phyloP scores from a whole-genome alignment of 2,113 vertebrate species.

The Tautogolabrus adspersus region DNA sequence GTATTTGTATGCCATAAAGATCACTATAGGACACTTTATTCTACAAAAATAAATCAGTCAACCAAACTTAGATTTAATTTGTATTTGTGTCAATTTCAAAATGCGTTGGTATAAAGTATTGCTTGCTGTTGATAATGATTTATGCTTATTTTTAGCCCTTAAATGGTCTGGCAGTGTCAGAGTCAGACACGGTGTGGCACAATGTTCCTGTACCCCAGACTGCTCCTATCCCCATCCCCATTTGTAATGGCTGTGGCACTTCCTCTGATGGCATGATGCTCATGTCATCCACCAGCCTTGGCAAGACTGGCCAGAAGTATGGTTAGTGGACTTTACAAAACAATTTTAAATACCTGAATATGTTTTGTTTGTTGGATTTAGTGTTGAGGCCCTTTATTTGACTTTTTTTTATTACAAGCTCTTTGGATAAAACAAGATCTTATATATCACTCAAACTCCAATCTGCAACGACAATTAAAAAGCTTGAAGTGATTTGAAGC shows the following conservation, averaged over 20 bases:
- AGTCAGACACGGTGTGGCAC: slow-evolving; percentile 91
- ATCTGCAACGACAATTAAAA: background rate
- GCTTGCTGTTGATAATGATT: background rate
- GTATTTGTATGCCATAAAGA: slow-evolving; percentile 1
- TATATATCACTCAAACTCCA: no score
- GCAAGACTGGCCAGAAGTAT: slow-evolving; percentile 89
- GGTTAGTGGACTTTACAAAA: slow-evolving; percentile 79
- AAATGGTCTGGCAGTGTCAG: slow-evolving; percentile 83
- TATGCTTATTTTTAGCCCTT: slow-evolving; percentile 80
- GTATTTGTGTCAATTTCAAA: background rate
- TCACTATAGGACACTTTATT: slow-evolving; percentile 17
- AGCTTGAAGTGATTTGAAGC: background rate
- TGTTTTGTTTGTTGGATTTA: background rate
- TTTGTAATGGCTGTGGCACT: slow-evolving; percentile 94
- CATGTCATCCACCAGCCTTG: slow-evolving; percentile 84
- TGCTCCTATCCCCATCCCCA: slow-evolving; percentile 84
- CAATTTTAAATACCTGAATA: background rate
- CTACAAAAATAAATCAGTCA: background rate
- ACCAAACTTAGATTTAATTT: background rate
- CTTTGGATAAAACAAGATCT: no score
- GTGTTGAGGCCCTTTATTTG: background rate
- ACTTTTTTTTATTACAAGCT: background rate
- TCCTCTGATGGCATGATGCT: slow-evolving; percentile 86
- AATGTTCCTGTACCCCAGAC: slow-evolving; percentile 87
- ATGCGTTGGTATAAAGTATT: background rate